A percentile compares a stretch with the other conserved stretches of the same genome.
These are phyloP conservation scores for Poeciliopsis prolifica DNA, from an alignment of 2,113 vertebrate species.

Conservation along the genomic window DNA sequence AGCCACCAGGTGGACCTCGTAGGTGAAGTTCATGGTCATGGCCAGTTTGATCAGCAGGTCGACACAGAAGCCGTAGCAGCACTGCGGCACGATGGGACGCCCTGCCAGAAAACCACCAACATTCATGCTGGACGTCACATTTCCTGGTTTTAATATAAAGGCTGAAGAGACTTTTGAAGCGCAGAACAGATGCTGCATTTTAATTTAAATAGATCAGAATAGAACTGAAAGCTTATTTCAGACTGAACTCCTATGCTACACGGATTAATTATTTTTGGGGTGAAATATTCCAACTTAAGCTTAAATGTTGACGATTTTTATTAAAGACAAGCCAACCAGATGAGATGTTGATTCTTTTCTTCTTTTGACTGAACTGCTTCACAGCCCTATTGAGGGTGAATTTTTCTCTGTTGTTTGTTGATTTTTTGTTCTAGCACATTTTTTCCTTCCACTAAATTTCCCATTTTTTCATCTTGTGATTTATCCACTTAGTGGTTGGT, in stretches of 20 bases:
- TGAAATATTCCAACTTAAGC: too few relatives aligned
- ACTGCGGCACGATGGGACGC: conserved; percentile 92
- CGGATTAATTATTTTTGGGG: too few relatives aligned
- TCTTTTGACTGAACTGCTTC: background rate
- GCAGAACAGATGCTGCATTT: conserved; percentile 73
- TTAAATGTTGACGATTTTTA: too few relatives aligned
- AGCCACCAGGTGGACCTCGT: conserved; percentile 96
- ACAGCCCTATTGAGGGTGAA: background rate
- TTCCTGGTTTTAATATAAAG: conserved; percentile 8
- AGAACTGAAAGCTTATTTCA: background rate
- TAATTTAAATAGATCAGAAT: background rate
- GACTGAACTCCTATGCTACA: background rate
- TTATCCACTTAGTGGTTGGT: background rate
- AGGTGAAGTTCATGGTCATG: conserved; percentile 97
- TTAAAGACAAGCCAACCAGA: background rate
- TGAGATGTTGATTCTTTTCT: background rate
- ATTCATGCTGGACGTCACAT: background rate
- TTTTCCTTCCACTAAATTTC: too few relatives aligned
- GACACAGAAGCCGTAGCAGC: conserved; percentile 96
- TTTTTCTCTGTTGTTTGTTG: too few relatives aligned
- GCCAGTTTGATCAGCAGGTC: conserved; percentile 96
- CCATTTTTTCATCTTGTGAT: background rate
- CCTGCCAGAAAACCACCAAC: conserved; percentile 77
- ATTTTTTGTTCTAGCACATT: too few relatives aligned
- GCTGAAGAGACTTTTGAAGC: conserved; percentile 41